These are phyloP conservation scores for Rhyzopertha dominica DNA, from an alignment of 1,140 invertebrate species.

Conservation along the genomic window DNA sequence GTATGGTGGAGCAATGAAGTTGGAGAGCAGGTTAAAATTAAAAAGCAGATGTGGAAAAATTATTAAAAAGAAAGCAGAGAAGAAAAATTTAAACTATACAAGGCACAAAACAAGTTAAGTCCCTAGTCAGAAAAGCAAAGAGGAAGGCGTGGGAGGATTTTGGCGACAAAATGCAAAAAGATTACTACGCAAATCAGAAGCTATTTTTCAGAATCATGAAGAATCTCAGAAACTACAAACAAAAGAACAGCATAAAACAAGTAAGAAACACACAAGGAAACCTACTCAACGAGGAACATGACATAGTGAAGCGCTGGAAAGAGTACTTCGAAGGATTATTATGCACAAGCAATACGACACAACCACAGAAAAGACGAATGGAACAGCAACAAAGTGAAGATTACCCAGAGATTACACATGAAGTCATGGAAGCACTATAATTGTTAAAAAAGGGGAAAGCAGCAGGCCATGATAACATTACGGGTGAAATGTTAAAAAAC, in stretches of 20 bases:
- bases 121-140: not conserved
- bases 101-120: conserved; percentile 5
- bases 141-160: conserved; percentile 8
- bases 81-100: no score
- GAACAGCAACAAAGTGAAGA: no score
- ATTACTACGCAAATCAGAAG: conserved; percentile 1
- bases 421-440: conserved; percentile 7
- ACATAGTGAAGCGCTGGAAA: conserved; percentile 12
- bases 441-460: not conserved
- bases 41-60: conserved; percentile 5
- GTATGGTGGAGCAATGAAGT: no score
- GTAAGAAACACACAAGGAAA: not conserved
- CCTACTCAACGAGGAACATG: conserved; percentile 5
- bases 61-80: conserved; percentile 5
- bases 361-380: no score
- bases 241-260: conserved; percentile 1
- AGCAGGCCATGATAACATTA: conserved; percentile 15
- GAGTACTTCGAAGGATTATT: conserved; percentile 16
- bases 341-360: no score
- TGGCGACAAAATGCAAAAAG: conserved; percentile 3
- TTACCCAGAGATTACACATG: not conserved
- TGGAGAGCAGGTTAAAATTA: not conserved
- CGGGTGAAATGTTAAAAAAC: conserved; percentile 14
- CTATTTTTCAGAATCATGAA: conserved; percentile 3
- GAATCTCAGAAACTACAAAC: not conserved